Conservation (phyloP, 2,113 vertebrate genomes). For the Chrysemys picta region DNA sequence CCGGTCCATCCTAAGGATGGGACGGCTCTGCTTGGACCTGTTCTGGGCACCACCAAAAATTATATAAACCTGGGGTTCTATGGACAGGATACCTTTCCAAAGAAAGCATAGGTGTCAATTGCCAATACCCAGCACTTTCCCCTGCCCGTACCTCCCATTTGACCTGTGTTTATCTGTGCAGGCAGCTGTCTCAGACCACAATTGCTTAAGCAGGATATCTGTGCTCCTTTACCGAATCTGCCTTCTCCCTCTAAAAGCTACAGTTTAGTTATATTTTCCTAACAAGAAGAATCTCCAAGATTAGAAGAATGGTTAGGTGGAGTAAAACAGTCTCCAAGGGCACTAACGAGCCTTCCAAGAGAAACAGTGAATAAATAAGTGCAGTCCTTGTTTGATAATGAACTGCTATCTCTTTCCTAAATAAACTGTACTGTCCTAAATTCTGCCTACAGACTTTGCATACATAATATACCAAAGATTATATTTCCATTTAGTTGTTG, state of each 20-base stretch:
- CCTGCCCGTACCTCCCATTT: not conserved
- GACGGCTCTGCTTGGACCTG: too few relatives aligned
- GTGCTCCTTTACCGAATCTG: not conserved
- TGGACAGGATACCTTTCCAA: not conserved
- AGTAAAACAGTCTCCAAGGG: not conserved
- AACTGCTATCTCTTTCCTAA: not conserved
- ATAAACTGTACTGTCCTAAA: not conserved
- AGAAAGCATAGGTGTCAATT: not conserved
- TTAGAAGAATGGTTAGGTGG: not conserved
- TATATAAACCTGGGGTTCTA: too few relatives aligned
- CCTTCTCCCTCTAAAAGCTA: not conserved
- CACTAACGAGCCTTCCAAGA: not conserved
- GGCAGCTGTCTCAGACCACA: not conserved
- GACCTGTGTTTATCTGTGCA: not conserved
- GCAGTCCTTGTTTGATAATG: not conserved
- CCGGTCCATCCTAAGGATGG: too few relatives aligned
- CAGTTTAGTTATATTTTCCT: not conserved
- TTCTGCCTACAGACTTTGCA: not conserved
- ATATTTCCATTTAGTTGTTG: not conserved
- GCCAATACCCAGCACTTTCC: not conserved
- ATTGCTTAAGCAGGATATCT: not conserved
- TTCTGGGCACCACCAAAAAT: too few relatives aligned
- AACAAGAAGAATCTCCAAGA: not conserved
- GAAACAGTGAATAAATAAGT: not conserved
- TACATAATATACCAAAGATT: not conserved